Evolutionary conservation across 2,888 invertebrate species (phyloP), one percentile per base, ranked within the genome.

Genomic region (Leucophenga maculata): DNA sequence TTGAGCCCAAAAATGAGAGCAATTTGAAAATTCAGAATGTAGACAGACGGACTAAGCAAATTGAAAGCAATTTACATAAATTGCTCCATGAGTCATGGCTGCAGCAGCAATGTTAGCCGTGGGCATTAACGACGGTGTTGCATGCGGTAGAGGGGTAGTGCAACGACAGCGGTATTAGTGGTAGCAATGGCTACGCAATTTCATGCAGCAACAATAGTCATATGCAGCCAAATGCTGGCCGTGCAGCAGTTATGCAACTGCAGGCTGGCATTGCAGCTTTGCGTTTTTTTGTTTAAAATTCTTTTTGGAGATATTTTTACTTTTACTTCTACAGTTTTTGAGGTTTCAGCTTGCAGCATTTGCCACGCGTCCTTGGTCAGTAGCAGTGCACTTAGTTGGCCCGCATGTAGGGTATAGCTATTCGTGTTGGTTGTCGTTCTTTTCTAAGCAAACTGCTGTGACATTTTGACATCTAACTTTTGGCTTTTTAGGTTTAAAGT

Each of bases 61-160:
- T 77, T 83, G 80, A 73, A 75, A 75, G 80, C 77, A 78, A 82
- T 83, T 83, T 80, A 76, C 83, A 83, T 82, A 80, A 83, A 80
- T 83, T 81, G 74, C 73, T 39, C 60, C 39, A 60, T 60, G 60
- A 39, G 11, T 55, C 44, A 20, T 32, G 32, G 52, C 70, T 6
- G n/a, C 44, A 48, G 65, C 59, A 55, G 65, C 60, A 65, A 57
- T 46, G 48, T 32, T 39, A 60, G 68, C 69, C 62, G 39, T 39
- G 26, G 26, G 26, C 26, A 20, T 55, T 26, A 55, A 55, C 26
- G 57, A 1, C 3, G 22, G 14, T 16, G 4, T 39, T 39, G 4
- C 8, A 9, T 8, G 9, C 1, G 39, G 39, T 39, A 11, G 39
- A 39, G 39, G 39, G 39, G 39, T 39, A 11, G 39, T 39, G 11